These are phyloP conservation scores for Rhea americana DNA, from an alignment of 2,113 vertebrate genomes.

Conservation along the genomic window DNA sequence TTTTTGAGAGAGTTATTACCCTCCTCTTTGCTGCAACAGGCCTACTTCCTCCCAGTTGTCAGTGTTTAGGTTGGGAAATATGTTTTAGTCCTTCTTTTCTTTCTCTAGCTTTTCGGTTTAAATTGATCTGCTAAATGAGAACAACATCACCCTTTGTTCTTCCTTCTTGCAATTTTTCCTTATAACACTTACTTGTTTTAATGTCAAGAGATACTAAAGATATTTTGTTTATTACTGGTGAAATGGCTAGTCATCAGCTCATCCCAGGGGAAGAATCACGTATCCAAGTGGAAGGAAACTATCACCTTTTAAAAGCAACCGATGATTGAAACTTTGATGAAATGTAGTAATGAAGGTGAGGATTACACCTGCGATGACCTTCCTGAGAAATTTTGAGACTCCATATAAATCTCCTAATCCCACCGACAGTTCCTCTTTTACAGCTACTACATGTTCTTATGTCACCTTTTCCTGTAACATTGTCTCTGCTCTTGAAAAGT, in stretches of 20 bases:
- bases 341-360: conserved; percentile 5
- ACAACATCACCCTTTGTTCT: conserved; percentile 21
- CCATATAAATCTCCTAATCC: not conserved
- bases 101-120: conserved; percentile 19
- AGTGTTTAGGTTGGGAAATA: conserved; percentile 6
- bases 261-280: conserved; percentile 16
- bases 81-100: not conserved
- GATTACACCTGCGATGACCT: not conserved
- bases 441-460: conserved; percentile 15
- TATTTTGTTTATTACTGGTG: conserved; percentile 47
- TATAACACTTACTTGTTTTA: not conserved
- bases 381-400: conserved; percentile 25
- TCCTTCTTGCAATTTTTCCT: not conserved
- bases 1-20: not conserved
- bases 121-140: conserved; percentile 1
- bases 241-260: conserved; percentile 38
- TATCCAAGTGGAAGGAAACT: conserved; percentile 26
- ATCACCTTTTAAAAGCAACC: conserved; percentile 12
- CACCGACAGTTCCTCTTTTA: conserved; percentile 1
- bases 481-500: conserved; percentile 12
- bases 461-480: conserved; percentile 24
- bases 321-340: conserved; percentile 51
- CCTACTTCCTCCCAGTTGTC: conserved; percentile 3
- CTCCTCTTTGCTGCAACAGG: not conserved
- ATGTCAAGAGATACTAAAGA: conserved; percentile 18